A percentile compares a stretch with the other conserved stretches of the same genome.
Evolutionary conservation across 2,888 invertebrate genomes (phyloP).

Genomic region (Polydrusus pterygomalis): DNA sequence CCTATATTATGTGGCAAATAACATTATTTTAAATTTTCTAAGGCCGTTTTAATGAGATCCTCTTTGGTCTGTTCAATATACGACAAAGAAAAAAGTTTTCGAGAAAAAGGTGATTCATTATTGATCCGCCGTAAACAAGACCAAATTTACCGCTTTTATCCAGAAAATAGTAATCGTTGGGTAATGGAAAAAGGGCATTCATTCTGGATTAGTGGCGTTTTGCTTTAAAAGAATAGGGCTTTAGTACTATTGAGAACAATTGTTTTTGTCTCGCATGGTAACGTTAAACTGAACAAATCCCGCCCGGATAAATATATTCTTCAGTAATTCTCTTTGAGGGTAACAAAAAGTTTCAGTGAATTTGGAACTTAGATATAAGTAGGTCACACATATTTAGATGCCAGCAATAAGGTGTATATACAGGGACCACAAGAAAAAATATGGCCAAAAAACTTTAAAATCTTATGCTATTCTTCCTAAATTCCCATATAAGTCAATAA

Average conservation of each 20-base stretch:
- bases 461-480: no score
- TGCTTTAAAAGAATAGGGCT: slow-evolving; percentile 4
- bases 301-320: neutral
- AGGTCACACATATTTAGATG: no score
- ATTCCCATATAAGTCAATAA: no score
- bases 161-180: slow-evolving; percentile 26
- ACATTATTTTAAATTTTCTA: no score
- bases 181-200: slow-evolving; percentile 41
- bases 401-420: no score
- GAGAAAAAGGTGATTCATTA: neutral
- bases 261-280: slow-evolving; percentile 12
- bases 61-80: no score
- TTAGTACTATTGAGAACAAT: slow-evolving; percentile 20
- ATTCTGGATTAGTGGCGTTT: slow-evolving; percentile 15
- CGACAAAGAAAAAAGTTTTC: neutral
- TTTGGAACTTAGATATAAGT: no score
- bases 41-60: no score
- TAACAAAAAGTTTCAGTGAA: no score
- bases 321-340: neutral
- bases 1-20: no score
- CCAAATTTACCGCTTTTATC: slow-evolving; percentile 36
- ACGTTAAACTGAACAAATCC: neutral
- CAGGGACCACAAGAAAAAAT: no score
- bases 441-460: no score
- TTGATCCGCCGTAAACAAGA: slow-evolving; percentile 20